Percentiles rank a stretch among this genome's conserved stretches.
Evolutionary conservation across 2,797 vertebrate species (phyloP).

Genomic region (Alauda arvensis): DNA sequence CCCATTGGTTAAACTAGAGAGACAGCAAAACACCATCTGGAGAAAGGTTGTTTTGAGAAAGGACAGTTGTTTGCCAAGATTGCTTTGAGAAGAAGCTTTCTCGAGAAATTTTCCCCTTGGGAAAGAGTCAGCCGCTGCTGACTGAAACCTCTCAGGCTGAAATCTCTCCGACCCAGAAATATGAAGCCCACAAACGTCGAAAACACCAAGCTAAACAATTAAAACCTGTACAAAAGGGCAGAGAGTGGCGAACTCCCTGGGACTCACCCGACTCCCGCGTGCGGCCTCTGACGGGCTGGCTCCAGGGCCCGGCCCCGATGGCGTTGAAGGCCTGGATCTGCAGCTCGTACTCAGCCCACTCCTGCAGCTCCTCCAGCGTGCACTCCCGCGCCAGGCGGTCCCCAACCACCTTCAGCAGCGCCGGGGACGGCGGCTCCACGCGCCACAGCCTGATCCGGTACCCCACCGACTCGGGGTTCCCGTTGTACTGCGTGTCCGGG

Average conservation of each 20-base stretch:
- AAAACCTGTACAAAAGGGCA: not conserved
- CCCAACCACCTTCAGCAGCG: conserved; percentile 62
- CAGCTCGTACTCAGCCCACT: conserved; percentile 88
- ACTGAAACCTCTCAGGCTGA: no score
- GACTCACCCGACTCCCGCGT: conserved; percentile 87
- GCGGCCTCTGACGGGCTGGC: conserved; percentile 74
- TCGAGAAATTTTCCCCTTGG: no score
- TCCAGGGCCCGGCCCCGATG: conserved; percentile 91
- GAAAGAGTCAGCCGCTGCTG: no score
- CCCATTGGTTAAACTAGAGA: no score
- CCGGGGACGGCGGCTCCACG: conserved; percentile 61
- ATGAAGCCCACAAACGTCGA: no score
- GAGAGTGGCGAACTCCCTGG: rapidly evolving
- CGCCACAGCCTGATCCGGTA: conserved; percentile 82
- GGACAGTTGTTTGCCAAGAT: no score
- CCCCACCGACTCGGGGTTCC: conserved; percentile 88
- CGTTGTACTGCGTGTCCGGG: conserved; percentile 84
- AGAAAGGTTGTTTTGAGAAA: no score
- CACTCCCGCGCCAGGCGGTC: conserved; percentile 78
- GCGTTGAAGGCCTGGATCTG: conserved; percentile 92
- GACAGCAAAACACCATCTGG: no score
- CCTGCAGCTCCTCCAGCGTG: conserved; percentile 83
- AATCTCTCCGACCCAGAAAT: no score
- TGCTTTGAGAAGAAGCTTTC: no score
- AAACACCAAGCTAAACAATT: not conserved